These are phyloP conservation scores for Mellivora capensis DNA, from an alignment of 2,113 vertebrate species.

Conservation along the genomic window DNA sequence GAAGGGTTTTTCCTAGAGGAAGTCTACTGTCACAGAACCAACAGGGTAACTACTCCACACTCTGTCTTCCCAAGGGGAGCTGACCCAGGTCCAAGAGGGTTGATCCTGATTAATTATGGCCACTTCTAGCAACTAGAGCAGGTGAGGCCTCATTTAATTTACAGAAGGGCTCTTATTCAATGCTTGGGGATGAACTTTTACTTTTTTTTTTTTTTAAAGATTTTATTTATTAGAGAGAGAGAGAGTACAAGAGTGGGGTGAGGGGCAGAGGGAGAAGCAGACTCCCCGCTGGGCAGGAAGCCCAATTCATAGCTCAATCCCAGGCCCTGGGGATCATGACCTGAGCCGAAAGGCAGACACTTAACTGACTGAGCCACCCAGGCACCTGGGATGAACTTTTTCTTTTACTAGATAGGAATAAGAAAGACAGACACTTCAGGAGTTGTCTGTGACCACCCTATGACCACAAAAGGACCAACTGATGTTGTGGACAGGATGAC, in stretches of 20 bases:
- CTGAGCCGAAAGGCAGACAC: too few relatives aligned
- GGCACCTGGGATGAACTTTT: not conserved
- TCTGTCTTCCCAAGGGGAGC: not conserved
- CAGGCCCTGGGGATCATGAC: too few relatives aligned
- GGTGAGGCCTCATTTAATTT: not conserved
- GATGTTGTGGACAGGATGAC: not conserved
- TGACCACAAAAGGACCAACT: not conserved
- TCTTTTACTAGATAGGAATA: not conserved
- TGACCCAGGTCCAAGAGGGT: not conserved
- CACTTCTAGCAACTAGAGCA: not conserved
- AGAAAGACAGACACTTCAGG: not conserved
- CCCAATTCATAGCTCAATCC: too few relatives aligned
- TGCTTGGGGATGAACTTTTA: not conserved
- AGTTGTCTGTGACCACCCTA: not conserved
- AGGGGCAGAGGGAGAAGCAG: too few relatives aligned
- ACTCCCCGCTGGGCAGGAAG: too few relatives aligned
- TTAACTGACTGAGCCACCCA: too few relatives aligned
- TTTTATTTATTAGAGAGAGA: too few relatives aligned
- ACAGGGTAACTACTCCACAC: not conserved
- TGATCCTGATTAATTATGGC: not conserved
- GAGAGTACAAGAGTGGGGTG: too few relatives aligned
- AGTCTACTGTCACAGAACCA: not conserved
- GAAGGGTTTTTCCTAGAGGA: not conserved
- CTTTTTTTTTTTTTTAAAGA: not conserved
- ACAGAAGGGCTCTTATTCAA: not conserved